Evolutionary conservation across 2,888 invertebrate genomes (phyloP), one percentile per base, ranked within the genome.

Genomic region (Lydus trimaculatus): DNA sequence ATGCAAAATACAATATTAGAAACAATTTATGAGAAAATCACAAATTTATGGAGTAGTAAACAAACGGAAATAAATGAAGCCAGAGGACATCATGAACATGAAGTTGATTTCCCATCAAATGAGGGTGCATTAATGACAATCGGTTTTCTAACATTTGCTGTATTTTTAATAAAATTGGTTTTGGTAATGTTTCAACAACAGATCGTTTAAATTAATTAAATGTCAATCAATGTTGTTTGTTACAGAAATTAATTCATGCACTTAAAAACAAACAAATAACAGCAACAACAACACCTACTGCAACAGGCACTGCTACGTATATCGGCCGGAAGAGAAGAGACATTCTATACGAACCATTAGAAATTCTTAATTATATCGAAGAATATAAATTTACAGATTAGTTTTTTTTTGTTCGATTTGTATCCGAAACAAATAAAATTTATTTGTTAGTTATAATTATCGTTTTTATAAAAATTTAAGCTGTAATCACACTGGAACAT

Each of bases 111-210:
- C 82, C 94, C 94, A 13, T 93, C 94, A 0, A 88, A 92, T 5
- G 94, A 94, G 85, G 91, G 93, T 59, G 91, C 95, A 0, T 86
- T 95, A 63, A 91, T 95, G 89, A 92, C 93, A 43, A 93, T 95
- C 74, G 93, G 94, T 25, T 94, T 95, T 82, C 87, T 95, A 11
- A 94, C 94, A 0, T 94, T 95, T 83, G 94, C 94, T 0, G 94
- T 94, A 7, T 95, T 94, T 80, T 88, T 95, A 65, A 92, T 95
- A 63, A 94, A 94, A 85, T 86, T 95, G 39, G 92, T 95, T 39
- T 87, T 94, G 89, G 94, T 94, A 87, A 88, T 87, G 84, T 61
- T 43, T 31, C n/a, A 0, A 7, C 17, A 48, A 6, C n/a, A n/a
- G n/a, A n/a, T n/a, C n/a, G 17, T 31, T 17, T 11, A 17, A 9